These are phyloP conservation scores for Bujurquina vittata DNA, from an alignment of 2,113 vertebrate species.

Conservation along the genomic window DNA sequence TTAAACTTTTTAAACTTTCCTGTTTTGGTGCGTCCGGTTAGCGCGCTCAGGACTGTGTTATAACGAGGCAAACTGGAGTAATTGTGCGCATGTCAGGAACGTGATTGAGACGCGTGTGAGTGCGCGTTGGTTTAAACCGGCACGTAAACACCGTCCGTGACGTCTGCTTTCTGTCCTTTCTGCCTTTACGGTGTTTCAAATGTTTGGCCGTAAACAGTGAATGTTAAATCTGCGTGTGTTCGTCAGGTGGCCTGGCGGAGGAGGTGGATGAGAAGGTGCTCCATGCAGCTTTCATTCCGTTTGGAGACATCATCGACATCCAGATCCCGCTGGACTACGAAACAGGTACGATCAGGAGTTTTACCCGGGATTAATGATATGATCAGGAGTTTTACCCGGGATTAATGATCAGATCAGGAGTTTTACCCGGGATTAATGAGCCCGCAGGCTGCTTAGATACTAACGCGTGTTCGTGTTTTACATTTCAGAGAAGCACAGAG, in stretches of 20 bases:
- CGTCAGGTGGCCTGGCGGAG: constrained; percentile 91
- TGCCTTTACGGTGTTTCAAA: not conserved
- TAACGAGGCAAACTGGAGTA: not conserved
- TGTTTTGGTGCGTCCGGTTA: not conserved
- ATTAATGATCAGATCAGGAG: not conserved
- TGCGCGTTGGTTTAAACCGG: not conserved
- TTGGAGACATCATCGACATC: constrained; percentile 95
- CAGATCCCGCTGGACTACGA: constrained; percentile 98
- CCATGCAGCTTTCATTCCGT: constrained; percentile 95
- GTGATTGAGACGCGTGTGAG: not conserved
- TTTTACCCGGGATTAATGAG: not conserved
- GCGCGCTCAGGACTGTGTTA: not conserved
- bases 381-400: no score
- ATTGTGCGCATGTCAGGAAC: not conserved
- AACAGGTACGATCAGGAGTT: constrained; percentile 81
- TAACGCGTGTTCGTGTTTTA: not conserved
- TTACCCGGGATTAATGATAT: not conserved
- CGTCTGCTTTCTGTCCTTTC: not conserved
- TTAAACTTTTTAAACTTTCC: accelerated
- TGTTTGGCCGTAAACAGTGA: not conserved
- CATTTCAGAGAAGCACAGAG: constrained; percentile 92
- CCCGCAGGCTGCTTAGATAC: not conserved
- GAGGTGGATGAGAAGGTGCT: constrained; percentile 96
- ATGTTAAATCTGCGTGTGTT: not conserved
- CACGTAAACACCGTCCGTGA: not conserved